Conservation (phyloP, 2,888 invertebrate genomes). For the Melanchra persicariae region DNA sequence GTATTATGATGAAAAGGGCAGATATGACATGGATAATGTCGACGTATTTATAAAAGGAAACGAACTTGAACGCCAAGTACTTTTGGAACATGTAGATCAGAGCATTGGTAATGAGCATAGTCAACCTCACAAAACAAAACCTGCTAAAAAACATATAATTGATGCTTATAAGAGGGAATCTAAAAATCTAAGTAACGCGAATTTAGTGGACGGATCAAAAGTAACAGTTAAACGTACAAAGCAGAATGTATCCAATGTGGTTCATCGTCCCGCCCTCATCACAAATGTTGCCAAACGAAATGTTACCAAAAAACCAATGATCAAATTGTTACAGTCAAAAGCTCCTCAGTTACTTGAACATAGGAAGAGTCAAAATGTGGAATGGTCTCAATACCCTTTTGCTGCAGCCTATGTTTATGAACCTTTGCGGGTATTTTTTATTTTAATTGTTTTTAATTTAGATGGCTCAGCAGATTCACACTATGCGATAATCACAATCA, state of each 20-base stretch:
- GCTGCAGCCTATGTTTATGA: constrained; percentile 83
- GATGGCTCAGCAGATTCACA: not conserved
- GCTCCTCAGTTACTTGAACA: not conserved
- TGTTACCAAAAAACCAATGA: constrained; percentile 16
- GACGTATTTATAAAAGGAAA: constrained; percentile 53
- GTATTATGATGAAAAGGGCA: constrained; percentile 37
- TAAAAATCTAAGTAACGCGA: constrained; percentile 4
- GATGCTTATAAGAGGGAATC: constrained; percentile 41
- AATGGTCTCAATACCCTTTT: constrained; percentile 81
- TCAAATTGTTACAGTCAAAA: constrained; percentile 12
- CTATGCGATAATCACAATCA: not conserved
- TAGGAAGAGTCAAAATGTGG: constrained; percentile 43
- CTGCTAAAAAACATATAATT: constrained; percentile 74
- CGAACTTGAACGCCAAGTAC: constrained; percentile 57
- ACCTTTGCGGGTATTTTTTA: constrained; percentile 76
- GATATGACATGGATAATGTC: constrained; percentile 49
- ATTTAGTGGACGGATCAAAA: constrained; percentile 1
- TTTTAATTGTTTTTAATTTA: not conserved
- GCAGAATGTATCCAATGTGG: constrained; percentile 9
- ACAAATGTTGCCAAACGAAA: constrained; percentile 25
- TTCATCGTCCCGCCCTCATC: not conserved
- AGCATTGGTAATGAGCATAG: constrained; percentile 62
- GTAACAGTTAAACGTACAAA: constrained; percentile 13
- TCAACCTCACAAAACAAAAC: constrained; percentile 66
- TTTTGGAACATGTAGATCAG: constrained; percentile 71